Base-by-base conservation (phyloP, 2,888 invertebrate species). In the Argyresthia goedartella region DNA sequence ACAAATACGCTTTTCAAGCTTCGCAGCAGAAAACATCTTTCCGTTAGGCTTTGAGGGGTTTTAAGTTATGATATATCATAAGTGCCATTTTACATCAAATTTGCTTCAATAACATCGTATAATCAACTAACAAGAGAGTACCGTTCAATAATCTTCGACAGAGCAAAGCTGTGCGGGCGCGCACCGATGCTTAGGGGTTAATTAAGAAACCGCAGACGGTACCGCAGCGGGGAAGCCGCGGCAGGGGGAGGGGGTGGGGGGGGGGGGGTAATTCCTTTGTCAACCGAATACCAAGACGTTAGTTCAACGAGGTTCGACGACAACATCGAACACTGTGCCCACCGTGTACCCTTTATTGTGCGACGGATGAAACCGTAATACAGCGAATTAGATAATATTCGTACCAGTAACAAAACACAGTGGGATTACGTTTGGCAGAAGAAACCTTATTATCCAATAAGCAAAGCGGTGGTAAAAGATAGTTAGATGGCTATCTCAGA, bases 181-280 rank as follows among this genome's bases (percentile, higher is more conserved):
- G 72, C 75, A 69, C 64, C 71, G 75, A 80, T 78, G 81, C 80
- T 85, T 82, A 77, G 76, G 74, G 84, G 84, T 85, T 85, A 85
- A 85, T 85, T 84, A 85, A 81, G 81, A 73, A 81, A 79, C 85
- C 85, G 73, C 82, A 81, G 78, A 79, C 79, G 65, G 65, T 58
- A 33, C 25, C 25, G 25, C 25, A 25, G 25, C 25, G 25, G 25
- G 25, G 25, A 25, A 25, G 3, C 3, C 25, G 2, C 25, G 51
- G 39, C 1, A 44, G 13, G 25, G 4, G 10, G 33, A 10, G 33
- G 13, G 34, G 43, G 43, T 25, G n/a, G n/a, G 43, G 65, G 64
- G 55, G 59, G 59, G 57, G 57, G 65, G 65, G 66, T 81, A 82
- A 85, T 81, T 80, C 81, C 78, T 78, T 81, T 82, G 82, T 82